Conservation (phyloP, 2,888 invertebrate species). For the Meteorus cinctellus region DNA sequence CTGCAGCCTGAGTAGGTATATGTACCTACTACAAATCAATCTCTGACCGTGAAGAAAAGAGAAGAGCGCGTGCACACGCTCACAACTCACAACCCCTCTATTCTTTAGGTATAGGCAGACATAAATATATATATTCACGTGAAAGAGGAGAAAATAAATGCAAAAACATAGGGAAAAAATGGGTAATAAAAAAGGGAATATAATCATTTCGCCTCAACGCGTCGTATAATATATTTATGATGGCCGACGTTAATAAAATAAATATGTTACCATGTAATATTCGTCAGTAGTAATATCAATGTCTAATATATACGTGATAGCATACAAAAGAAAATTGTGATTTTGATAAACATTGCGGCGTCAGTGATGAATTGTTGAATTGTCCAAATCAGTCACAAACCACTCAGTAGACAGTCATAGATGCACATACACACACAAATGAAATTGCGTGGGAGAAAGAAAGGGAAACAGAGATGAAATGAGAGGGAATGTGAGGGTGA, state of each 20-base stretch:
- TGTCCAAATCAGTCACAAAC: constrained; percentile 49
- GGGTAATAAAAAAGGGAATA: constrained; percentile 14
- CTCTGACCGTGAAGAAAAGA: constrained; percentile 45
- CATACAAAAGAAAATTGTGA: constrained; percentile 22
- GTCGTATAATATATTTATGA: background rate
- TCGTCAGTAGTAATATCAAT: constrained; percentile 22
- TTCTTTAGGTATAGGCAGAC: background rate
- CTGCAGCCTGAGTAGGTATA: constrained; percentile 33
- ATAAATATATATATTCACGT: background rate
- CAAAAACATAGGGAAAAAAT: constrained; percentile 14
- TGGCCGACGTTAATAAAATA: constrained; percentile 14
- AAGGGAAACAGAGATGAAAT: constrained; percentile 4
- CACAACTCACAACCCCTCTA: constrained; percentile 36
- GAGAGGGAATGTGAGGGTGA: background rate
- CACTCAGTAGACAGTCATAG: constrained; percentile 10
- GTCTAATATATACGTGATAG: background rate
- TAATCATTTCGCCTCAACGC: background rate
- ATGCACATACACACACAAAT: background rate
- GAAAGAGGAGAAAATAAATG: constrained; percentile 11
- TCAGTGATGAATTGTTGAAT: constrained; percentile 41
- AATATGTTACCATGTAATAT: constrained; percentile 3
- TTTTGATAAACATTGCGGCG: constrained; percentile 39
- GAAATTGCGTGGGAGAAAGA: constrained; percentile 37
- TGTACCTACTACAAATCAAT: constrained; percentile 47
- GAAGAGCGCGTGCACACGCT: constrained; percentile 47